Percentiles rank a stretch among this genome's conserved stretches.
phyloP scores from a whole-genome alignment of 2,797 vertebrate species.

The Sciurus carolinensis region DNA sequence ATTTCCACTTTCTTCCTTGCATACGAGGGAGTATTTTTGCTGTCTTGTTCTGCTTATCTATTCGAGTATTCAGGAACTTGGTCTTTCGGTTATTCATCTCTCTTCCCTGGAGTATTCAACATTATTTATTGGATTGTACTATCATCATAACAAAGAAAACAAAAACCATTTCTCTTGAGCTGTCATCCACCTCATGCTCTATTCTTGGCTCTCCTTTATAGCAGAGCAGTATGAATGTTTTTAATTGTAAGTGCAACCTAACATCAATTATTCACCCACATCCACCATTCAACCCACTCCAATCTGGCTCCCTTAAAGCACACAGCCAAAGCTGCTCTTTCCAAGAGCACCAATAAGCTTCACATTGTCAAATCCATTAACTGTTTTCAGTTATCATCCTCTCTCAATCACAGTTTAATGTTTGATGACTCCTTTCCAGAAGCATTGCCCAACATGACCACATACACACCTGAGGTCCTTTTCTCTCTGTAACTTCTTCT shows the following conservation, averaged over 20 bases:
- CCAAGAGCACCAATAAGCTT: background rate
- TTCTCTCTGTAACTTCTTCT: background rate
- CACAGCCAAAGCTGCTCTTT: background rate
- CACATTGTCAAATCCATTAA: background rate
- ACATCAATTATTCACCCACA: background rate
- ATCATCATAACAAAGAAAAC: background rate
- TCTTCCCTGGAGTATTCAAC: background rate
- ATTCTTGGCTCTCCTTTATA: background rate
- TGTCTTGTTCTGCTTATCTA: background rate
- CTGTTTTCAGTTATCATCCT: background rate
- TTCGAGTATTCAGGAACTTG: background rate
- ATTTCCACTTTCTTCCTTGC: background rate
- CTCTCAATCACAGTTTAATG: background rate
- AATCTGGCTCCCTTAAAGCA: background rate
- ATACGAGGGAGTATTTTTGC: background rate
- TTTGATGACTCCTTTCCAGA: background rate
- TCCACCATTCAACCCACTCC: background rate
- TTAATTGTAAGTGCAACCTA: slow-evolving; percentile 31
- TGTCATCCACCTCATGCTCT: background rate
- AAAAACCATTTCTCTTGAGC: background rate
- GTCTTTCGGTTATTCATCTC: background rate
- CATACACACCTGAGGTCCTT: rapidly evolving
- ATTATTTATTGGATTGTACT: background rate
- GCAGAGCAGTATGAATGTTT: background rate
- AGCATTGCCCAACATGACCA: background rate